phyloP scores from a whole-genome alignment of 2,113 vertebrate genomes.

The Centropus bengalensis region DNA sequence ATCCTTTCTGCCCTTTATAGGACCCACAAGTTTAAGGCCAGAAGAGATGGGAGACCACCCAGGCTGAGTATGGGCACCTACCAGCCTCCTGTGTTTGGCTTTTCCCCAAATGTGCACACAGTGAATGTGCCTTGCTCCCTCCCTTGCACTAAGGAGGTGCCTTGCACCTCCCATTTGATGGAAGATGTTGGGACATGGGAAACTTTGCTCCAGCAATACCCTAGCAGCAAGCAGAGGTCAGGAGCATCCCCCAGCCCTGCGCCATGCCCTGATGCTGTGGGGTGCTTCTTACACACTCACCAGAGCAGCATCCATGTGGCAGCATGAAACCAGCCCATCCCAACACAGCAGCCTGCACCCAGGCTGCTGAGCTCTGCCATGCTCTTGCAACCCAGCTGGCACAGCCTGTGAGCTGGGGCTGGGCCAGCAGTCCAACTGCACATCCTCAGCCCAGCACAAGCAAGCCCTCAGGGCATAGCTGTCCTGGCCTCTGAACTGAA shows the following conservation, averaged over 20 bases:
- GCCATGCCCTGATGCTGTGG: neutral
- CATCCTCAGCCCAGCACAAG: neutral
- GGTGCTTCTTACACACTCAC: neutral
- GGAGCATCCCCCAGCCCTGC: neutral
- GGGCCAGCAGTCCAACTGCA: neutral
- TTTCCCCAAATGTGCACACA: neutral
- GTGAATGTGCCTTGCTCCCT: neutral
- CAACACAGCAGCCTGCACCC: rapidly evolving
- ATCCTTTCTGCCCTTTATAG: neutral
- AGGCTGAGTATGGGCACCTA: neutral
- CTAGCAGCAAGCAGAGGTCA: neutral
- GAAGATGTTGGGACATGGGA: neutral
- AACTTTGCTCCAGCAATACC: neutral
- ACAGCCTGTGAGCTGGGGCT: neutral
- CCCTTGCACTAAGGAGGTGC: no score
- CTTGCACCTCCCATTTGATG: neutral
- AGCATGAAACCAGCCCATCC: neutral
- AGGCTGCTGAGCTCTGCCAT: neutral
- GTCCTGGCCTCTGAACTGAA: neutral
- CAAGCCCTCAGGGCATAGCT: neutral
- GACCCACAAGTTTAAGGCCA: neutral
- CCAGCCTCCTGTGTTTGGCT: neutral
- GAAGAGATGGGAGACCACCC: neutral
- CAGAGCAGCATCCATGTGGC: neutral
- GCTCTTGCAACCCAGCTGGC: rapidly evolving